Conservation (phyloP, 2,797 vertebrate genomes). For the Cephalopachus bancanus region DNA sequence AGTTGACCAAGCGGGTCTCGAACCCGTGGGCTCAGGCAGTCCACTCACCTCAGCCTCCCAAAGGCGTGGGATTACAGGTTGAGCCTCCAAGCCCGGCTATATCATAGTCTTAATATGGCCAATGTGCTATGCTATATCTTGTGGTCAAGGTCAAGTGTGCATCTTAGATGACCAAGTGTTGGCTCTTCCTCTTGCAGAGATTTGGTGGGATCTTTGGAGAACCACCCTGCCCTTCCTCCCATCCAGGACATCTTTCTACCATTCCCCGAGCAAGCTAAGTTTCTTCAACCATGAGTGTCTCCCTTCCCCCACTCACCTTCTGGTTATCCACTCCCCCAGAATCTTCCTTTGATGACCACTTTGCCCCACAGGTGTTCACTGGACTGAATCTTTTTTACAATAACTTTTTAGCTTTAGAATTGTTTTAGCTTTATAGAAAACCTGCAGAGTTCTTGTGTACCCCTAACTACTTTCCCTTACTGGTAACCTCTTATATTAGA, state of each 20-base stretch:
- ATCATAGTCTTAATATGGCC: background rate
- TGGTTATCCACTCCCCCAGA: rapidly evolving
- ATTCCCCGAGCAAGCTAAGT: background rate
- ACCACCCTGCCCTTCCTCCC: background rate
- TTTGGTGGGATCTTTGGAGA: background rate
- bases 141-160: background rate
- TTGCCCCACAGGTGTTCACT: background rate
- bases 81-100: too few species aligned
- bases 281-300: background rate
- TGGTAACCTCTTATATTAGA: background rate
- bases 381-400: background rate
- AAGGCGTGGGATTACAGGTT: too few species aligned
- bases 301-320: background rate
- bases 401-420: background rate
- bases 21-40: too few species aligned
- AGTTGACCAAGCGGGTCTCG: too few species aligned
- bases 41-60: too few species aligned
- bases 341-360: background rate
- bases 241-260: background rate
- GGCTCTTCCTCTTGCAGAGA: background rate
- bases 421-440: background rate
- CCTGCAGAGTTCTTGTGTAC: background rate
- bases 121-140: too few species aligned
- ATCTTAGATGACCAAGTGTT: background rate
- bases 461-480: background rate